Evolutionary conservation across 2,797 vertebrate species (phyloP).

Genomic region (Brachyrhaphis roseni): DNA sequence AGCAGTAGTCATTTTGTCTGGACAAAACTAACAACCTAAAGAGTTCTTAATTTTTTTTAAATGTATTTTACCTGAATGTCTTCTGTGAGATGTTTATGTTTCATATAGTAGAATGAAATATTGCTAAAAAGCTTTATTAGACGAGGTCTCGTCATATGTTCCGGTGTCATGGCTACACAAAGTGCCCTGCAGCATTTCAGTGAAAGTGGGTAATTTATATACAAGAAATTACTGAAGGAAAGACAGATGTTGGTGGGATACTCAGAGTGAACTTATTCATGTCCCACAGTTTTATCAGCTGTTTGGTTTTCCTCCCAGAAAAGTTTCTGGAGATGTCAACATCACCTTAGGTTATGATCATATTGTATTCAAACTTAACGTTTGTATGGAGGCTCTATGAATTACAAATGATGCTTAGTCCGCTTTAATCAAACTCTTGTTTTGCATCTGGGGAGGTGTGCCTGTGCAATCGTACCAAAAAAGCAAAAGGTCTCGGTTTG

Average conservation of each 20-base stretch:
- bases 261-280: background rate
- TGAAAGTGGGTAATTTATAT: background rate
- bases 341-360: background rate
- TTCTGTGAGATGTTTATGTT: background rate
- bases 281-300: background rate
- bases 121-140: background rate
- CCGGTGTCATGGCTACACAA: background rate
- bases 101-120: background rate
- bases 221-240: too few relatives aligned
- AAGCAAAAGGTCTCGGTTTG: too few relatives aligned
- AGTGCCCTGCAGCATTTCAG: background rate
- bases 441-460: too few relatives aligned
- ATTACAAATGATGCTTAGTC: background rate
- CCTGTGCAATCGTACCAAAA: too few relatives aligned
- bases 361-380: background rate
- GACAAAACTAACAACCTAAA: background rate
- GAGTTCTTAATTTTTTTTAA: background rate
- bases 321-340: background rate
- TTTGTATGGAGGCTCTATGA: background rate
- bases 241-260: background rate
- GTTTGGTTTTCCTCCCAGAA: background rate
- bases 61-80: background rate
- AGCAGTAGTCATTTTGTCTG: background rate
- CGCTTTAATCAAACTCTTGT: background rate
- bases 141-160: background rate